Conservation (phyloP, 2,888 invertebrate genomes). For the Hirudinaria manillensis region DNA sequence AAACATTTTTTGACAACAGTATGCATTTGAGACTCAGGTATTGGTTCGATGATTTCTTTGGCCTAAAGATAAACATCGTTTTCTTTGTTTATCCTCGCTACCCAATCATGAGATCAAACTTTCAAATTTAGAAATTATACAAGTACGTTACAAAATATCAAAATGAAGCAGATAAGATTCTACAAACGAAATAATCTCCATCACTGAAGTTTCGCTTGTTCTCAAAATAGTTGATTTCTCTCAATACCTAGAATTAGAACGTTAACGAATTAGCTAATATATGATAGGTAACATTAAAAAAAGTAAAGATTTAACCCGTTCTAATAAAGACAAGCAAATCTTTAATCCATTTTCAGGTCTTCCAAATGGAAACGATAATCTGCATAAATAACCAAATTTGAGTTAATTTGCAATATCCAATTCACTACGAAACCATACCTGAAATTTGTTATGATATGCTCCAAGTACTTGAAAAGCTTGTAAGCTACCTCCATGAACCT, state of each 20-base stretch:
- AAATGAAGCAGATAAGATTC: no score
- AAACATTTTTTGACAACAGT: not conserved
- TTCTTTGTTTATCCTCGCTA: not conserved
- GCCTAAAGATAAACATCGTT: not conserved
- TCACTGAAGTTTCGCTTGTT: not conserved
- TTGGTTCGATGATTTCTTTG: conserved; percentile 5
- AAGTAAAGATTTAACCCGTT: conserved; percentile 17
- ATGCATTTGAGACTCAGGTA: not conserved
- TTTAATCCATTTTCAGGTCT: conserved; percentile 23
- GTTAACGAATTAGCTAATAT: not conserved
- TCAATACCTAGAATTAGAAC: not conserved
- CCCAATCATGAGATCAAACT: not conserved
- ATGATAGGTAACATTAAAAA: no score
- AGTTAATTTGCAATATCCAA: not conserved
- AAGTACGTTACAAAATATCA: no score
- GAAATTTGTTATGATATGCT: conserved; percentile 23
- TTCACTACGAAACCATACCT: not conserved
- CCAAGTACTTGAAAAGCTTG: conserved; percentile 8
- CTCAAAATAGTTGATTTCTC: conserved; percentile 12
- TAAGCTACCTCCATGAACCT: conserved; percentile 20
- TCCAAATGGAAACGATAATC: conserved; percentile 28
- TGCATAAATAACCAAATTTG: not conserved
- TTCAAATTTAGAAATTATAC: no score
- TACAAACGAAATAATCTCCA: not conserved
- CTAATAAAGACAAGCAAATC: conserved; percentile 19